phyloP scores from a whole-genome alignment of 2,113 vertebrate genomes.

The Argyrosomus japonicus region DNA sequence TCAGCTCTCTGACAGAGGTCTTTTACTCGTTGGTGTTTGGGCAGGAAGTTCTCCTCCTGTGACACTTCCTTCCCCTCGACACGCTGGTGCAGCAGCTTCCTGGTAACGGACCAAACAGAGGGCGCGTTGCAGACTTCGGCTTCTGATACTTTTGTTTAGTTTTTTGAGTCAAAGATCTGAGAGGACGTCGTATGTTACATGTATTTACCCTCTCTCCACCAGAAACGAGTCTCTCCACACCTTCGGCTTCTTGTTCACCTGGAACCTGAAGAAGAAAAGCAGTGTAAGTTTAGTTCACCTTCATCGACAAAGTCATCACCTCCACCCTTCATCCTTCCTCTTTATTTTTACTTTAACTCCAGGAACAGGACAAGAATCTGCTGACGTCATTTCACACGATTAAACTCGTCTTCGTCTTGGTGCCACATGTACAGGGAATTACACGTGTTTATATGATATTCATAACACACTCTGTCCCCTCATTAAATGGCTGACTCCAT shows the following conservation, averaged over 20 bases:
- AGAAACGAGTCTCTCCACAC: constrained; percentile 97
- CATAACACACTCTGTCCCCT: neutral
- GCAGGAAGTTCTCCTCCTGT: constrained; percentile 95
- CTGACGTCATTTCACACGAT: neutral
- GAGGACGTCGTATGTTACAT: too few species aligned
- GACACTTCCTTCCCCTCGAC: constrained; percentile 88
- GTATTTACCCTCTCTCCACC: constrained; percentile 94
- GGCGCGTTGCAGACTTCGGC: neutral
- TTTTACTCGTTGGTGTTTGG: constrained; percentile 95
- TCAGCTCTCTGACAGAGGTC: constrained; percentile 94
- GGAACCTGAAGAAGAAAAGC: constrained; percentile 85
- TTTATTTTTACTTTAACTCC: neutral
- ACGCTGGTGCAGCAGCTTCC: constrained; percentile 93
- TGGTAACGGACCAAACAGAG: constrained; percentile 60
- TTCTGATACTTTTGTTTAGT: too few species aligned
- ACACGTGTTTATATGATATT: constrained; percentile 9
- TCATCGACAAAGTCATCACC: accelerated
- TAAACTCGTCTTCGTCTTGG: neutral
- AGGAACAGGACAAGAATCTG: neutral
- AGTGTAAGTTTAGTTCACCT: neutral
- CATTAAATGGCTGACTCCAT: neutral
- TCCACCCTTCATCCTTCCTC: neutral
- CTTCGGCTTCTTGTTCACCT: constrained; percentile 91
- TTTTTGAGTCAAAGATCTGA: too few species aligned
- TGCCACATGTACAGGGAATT: neutral